A percentile compares a stretch with the other conserved stretches of the same genome.
These are phyloP conservation scores for Lypha dubia DNA, from an alignment of 2,888 invertebrate genomes.

Conservation along the genomic window DNA sequence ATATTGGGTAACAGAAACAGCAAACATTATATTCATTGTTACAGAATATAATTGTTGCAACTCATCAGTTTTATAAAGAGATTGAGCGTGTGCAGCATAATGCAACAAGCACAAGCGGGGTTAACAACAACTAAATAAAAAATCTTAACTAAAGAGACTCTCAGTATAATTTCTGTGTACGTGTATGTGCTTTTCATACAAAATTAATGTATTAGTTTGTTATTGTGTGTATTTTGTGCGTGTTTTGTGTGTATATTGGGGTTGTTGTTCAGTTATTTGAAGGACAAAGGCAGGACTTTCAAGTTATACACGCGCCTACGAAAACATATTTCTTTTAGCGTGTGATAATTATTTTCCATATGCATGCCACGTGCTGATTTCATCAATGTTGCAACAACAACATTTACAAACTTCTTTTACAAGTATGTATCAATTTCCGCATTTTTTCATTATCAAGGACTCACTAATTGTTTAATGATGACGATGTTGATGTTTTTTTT, in stretches of 20 bases:
- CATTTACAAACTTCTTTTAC: slow-evolving; percentile 71
- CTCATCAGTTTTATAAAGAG: slow-evolving; percentile 54
- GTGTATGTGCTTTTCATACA: slow-evolving; percentile 46
- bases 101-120: slow-evolving; percentile 40
- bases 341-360: slow-evolving; percentile 81
- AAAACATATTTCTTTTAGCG: slow-evolving; percentile 74
- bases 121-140: slow-evolving; percentile 12
- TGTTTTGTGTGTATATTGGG: too few relatives aligned
- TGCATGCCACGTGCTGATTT: slow-evolving; percentile 77
- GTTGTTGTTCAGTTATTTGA: slow-evolving; percentile 60
- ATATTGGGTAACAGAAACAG: slow-evolving; percentile 34
- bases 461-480: slow-evolving; percentile 75
- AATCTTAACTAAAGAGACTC: neutral
- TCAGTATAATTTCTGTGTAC: slow-evolving; percentile 43
- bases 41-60: slow-evolving; percentile 56
- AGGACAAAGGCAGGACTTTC: slow-evolving; percentile 25
- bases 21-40: slow-evolving; percentile 43
- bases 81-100: slow-evolving; percentile 47
- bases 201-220: slow-evolving; percentile 22
- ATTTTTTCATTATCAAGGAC: slow-evolving; percentile 73
- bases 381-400: slow-evolving; percentile 62
- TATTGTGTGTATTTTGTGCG: too few relatives aligned
- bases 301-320: slow-evolving; percentile 56
- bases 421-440: slow-evolving; percentile 82
- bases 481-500: slow-evolving; percentile 26